Evolutionary conservation across 1,140 invertebrate species (phyloP).

Genomic region (Bombus superbus): DNA sequence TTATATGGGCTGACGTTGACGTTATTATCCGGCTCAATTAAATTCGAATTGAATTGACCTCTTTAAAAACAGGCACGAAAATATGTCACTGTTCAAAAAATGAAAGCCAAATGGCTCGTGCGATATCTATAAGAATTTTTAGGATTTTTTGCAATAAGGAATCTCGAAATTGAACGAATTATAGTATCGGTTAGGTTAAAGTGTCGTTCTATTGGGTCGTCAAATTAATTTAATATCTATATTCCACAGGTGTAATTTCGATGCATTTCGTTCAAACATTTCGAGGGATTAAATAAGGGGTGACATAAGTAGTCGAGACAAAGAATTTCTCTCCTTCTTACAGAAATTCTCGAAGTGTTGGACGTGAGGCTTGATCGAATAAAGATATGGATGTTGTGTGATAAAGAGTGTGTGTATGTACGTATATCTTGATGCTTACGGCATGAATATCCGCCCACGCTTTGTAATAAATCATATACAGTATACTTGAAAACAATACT

Average conservation of each 20-base stretch:
- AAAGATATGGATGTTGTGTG: not conserved
- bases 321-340: not conserved
- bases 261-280: not conserved
- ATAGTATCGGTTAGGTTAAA: not conserved
- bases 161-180: not conserved
- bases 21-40: constrained; percentile 31
- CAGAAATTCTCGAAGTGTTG: not conserved
- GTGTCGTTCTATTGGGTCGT: not conserved
- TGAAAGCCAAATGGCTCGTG: too few species aligned
- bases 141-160: not conserved
- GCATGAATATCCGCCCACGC: not conserved
- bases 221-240: not conserved
- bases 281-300: not conserved
- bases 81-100: not conserved
- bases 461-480: not conserved
- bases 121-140: too few species aligned
- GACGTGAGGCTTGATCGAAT: not conserved
- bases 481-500: too few species aligned
- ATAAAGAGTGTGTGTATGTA: not conserved
- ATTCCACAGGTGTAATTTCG: not conserved
- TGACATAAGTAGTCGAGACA: not conserved
- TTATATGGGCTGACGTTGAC: not conserved
- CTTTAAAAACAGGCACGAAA: not conserved
- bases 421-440: not conserved
- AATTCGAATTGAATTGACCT: constrained; percentile 22